Base-by-base conservation (phyloP, 2,113 vertebrate species). In the Cavia porcellus region DNA sequence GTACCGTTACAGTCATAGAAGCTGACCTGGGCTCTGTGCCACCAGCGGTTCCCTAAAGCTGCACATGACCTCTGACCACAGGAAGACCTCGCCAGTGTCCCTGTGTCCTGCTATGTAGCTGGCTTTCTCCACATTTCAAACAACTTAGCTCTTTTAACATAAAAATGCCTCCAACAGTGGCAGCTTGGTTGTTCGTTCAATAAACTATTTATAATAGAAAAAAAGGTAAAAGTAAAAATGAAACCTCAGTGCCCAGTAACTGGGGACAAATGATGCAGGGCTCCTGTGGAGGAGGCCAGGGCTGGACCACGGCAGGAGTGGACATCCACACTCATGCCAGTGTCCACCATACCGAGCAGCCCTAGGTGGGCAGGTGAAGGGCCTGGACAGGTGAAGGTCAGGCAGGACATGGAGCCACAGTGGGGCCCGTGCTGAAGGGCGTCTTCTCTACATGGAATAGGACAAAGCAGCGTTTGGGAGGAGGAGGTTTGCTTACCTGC, bases 151-250 rank as follows among this genome's bases (percentile, higher is more conserved):
- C 66, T 81, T 96, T 89, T 79, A 91, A 94, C 62, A 84, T 61
- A 68, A 77, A 80, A 86, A 88, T 81, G 42, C 17, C 13, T 52
- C 86, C 88, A 86, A 90, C 50, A 94, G 66, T 64, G 57, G 86
- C 30, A 95, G 94, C 45, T 90, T 25, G 64, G 68, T 89, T 96
- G 72, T 55, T 96, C n/a, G 82, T 79, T 87, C 61, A 80, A 68
- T 91, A 24, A 89, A 89, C 95, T 92, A 96, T 59, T 96, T 84
- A 92, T 72, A 92, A 72, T 22, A 92, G 88, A 84, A 88, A 86
- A 72, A 92, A 94, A 90, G 55, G 87, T 47, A 61, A 87, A 90
- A 96, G 83, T 86, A 94, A 90, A 95, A 90, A 85, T 88, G 89
- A 72, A 91, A 82, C 9, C 20, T 70, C 84, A 86, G 85, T 62